Base-by-base conservation (phyloP, 2,797 vertebrate genomes). In the Furcifer pardalis region DNA sequence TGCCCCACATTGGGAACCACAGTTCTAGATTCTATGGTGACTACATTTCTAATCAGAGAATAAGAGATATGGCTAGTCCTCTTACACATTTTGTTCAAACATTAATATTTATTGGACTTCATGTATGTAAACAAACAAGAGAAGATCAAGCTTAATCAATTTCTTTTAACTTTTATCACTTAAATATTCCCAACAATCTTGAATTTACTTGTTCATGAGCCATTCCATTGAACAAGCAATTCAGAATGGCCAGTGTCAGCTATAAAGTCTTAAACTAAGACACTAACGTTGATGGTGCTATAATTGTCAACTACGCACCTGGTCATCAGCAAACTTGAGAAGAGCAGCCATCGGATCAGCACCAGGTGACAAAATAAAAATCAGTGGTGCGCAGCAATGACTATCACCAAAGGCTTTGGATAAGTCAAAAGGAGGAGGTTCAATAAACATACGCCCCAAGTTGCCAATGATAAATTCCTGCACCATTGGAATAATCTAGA, bases 341-440 rank as follows among this genome's bases (percentile, higher is more conserved):
- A 98, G 95, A 1, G 97, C 96, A 30, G 97, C 96, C 98, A 97
- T 97, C 59, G 97, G 98, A 88, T 98, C 97, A 0, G 96, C 96
- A 40, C 97, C 97, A 1, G 97, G 97, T n/a, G 97, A 98, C 73
- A 98, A 95, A 87, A 97, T 92, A 84, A 98, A 98, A 91, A 98
- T 97, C 86, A 98, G 93, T 0, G 97, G 94, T 9, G 96, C 94
- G 1, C 97, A 97, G 91, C 96, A 97, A 87, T 98, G 96, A 84
- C 98, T 98, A 81, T 98, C 97, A 62, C 80, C 91, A 90, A 98
- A 99, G 0, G 97, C 96, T 56, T 96, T 95, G 35, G 96, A 94
- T 86, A 99, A 90, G 91, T 98, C 97, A 89, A 99, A 98, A 23
- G 98, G 97, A 8, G 97, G 97, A 0, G 96, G 96, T 88, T 98